Evolutionary conservation across 2,113 vertebrate genomes (phyloP).

Genomic region (Periophthalmodon schlosseri): DNA sequence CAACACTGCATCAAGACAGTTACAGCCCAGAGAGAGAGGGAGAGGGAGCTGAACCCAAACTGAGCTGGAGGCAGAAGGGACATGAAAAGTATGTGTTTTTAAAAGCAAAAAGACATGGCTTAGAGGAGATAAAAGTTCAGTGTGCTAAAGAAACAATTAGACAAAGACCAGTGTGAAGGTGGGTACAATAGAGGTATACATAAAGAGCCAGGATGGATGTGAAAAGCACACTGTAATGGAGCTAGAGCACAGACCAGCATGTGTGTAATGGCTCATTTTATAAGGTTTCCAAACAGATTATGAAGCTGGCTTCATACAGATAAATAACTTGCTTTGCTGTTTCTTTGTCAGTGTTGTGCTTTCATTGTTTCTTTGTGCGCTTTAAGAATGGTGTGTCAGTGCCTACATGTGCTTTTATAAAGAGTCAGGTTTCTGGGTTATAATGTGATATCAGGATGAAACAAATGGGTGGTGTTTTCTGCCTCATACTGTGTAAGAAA

Average conservation of each 20-base stretch:
- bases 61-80: constrained; percentile 7
- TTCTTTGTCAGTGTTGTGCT: constrained; percentile 7
- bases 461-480: neutral
- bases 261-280: constrained; percentile 9
- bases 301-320: constrained; percentile 22
- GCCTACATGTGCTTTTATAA: constrained; percentile 8
- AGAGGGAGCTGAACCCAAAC: constrained; percentile 21
- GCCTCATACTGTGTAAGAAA: neutral
- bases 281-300: constrained; percentile 28
- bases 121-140: constrained; percentile 35
- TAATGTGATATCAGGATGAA: constrained; percentile 22
- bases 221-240: constrained; percentile 23
- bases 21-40: constrained; percentile 51
- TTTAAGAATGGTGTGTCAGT: constrained; percentile 19
- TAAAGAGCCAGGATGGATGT: constrained; percentile 4
- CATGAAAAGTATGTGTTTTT: constrained; percentile 32
- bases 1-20: constrained; percentile 72
- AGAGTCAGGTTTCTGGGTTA: constrained; percentile 27
- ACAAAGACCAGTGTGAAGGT: constrained; percentile 11
- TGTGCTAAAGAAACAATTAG: constrained; percentile 38
- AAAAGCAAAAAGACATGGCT: constrained; percentile 8
- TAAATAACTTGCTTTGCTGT: constrained; percentile 7
- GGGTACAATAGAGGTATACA: constrained; percentile 14
- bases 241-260: constrained; percentile 27
- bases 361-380: constrained; percentile 4